A percentile compares a stretch with the other conserved stretches of the same genome.
Conservation (phyloP, 2,888 invertebrate genomes). For the Lasius platythorax region DNA sequence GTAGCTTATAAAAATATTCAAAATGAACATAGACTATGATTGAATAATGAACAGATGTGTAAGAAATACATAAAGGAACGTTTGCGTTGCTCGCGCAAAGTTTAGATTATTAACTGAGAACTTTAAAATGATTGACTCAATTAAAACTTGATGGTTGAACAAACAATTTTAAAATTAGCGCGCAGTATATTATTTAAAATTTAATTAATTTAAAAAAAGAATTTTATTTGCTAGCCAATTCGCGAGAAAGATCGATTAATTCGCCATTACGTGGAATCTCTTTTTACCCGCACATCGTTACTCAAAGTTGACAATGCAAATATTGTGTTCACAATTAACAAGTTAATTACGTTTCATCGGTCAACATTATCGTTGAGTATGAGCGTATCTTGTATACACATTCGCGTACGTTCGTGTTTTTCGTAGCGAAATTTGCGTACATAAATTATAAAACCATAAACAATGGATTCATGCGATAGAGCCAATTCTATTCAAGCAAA, state of each 20-base stretch:
- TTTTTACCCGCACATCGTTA: constrained; percentile 7
- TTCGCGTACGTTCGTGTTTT: constrained; percentile 9
- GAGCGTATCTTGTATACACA: background rate
- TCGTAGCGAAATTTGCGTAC: background rate
- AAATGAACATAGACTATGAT: background rate
- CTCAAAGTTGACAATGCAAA: constrained; percentile 44
- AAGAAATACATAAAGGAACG: background rate
- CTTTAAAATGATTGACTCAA: constrained; percentile 6
- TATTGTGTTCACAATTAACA: constrained; percentile 49
- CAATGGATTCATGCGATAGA: background rate
- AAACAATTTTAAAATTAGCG: constrained; percentile 15
- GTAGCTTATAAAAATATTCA: background rate
- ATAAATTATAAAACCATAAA: constrained; percentile 36
- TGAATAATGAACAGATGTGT: background rate
- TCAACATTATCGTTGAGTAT: constrained; percentile 14
- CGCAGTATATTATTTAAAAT: background rate
- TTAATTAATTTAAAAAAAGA: constrained; percentile 24
- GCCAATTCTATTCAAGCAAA: background rate
- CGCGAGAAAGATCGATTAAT: constrained; percentile 29
- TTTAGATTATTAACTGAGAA: constrained; percentile 10
- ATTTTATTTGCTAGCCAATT: background rate
- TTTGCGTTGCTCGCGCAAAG: background rate
- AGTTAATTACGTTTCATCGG: constrained; percentile 47
- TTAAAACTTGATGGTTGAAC: constrained; percentile 14
- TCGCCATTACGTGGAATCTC: background rate